Base-by-base conservation (phyloP, 2,888 invertebrate species). In the Gortyna flavago region DNA sequence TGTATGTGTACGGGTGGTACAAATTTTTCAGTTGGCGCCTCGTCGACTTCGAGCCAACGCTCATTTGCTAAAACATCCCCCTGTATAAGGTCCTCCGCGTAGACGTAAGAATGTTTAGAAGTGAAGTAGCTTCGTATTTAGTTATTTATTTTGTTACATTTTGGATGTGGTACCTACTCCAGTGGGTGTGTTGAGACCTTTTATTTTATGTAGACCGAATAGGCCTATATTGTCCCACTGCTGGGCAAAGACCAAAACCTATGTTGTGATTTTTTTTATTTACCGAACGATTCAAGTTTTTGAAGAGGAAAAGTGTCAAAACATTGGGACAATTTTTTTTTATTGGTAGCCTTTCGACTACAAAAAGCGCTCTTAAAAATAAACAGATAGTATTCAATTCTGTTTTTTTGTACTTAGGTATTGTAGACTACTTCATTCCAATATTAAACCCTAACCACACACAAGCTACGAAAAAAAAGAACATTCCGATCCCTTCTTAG, bases 11-110 rank as follows among this genome's bases (percentile, higher is more conserved):
- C 86, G 74, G 38, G 84, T 88, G 85, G 88, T 89, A 89, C 91
- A 88, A 92, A 92, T 93, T 91, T 92, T 92, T 92, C 92, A 92
- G 89, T 88, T 87, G 90, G 91, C 91, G 91, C 91, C 92, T 89
- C 85, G 88, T 90, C 90, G 92, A 91, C 92, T 93, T 93, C 87
- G 87, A 90, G 89, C 89, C 92, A 91, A 89, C 91, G 89, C 93
- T 95, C 95, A 95, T 95, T 95, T 95, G 94, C 95, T 95, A 95
- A 95, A 95, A 95, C 93, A 94, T 93, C 92, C 92, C 91, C 88
- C 89, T 88, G 88, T 92, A 91, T 88, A 88, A 88, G 87, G 89
- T 86, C 83, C 78, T 87, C 73, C 68, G 48, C 70, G 67, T 84
- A 92, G 93, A 91, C 77, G 67, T 90, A 83, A 4, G 62, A 89